Base-by-base conservation (phyloP, 92 coral and sea anemone genomes). In the Porites rus region DNA sequence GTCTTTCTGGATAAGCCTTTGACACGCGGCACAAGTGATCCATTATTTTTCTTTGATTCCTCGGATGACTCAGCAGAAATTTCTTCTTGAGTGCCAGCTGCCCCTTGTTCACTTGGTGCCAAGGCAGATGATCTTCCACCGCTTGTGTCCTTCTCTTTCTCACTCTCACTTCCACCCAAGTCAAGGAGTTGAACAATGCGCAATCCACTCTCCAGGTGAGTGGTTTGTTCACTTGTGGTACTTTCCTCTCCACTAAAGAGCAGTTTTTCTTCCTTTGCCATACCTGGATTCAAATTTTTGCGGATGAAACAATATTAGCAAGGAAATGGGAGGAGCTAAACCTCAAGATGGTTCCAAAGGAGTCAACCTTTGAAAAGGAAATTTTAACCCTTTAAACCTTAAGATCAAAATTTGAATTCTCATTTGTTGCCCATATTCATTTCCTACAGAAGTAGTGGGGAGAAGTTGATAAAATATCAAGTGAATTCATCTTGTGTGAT, bases 111-210 rank as follows among this genome's bases (percentile, higher is more conserved):
- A 52, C n/a, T 58, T 1, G 60, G 19, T 8, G 7, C 46, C 7
- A 71, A 19, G 25, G 59, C 5, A 11, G 86, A 43, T 17, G 64
- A 67, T 61, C 60, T 76, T 38, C 14, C 10, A 1, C 8, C 8
- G 18, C 8, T 16, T 25, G 16, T 51, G 1, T 74, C 72, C 54
- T 51, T 73, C 9, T 83, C 80, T 0, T 61, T 72, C 68, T 22
- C 68, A 14, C 61, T 74, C 63, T 74, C 51, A 22, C 50, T 64
- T n/a, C 25, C 24, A 62, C 61, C 87, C 0, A 69, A 31, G 43
- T 81, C 86, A 58, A 83, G 87, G 4, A 83, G 71, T 76, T 83
- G 87, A 1, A 83, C 87, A 74, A 83, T 62, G 62, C 70, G 80
- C 20, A 83, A 19, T 51, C 87, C 87, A 51, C 52, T 74, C 6